phyloP scores from a whole-genome alignment of 2,113 vertebrate genomes.

The Polyodon spathula region DNA sequence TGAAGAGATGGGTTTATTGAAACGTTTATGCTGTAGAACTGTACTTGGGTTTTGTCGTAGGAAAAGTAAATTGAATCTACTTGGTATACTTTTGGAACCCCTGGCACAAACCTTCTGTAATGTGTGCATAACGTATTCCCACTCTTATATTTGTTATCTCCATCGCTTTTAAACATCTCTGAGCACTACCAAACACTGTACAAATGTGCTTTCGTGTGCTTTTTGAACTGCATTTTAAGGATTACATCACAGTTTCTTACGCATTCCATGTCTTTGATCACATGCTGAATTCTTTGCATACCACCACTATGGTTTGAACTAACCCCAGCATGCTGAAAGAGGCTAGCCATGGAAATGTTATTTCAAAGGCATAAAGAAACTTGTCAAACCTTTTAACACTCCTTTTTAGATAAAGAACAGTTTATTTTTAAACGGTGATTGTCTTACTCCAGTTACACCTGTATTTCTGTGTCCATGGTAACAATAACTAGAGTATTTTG shows the following conservation, averaged over 20 bases:
- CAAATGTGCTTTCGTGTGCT: neutral
- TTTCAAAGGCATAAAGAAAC: neutral
- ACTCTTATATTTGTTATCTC: no score
- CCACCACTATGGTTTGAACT: neutral
- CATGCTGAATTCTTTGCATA: neutral
- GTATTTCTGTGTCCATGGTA: no score
- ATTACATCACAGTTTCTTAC: neutral
- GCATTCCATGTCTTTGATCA: constrained; percentile 1
- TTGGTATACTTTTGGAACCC: no score
- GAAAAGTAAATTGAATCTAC: no score
- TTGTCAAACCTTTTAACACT: neutral
- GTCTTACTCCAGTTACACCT: neutral
- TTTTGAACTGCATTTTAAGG: neutral
- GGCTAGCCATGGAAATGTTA: neutral
- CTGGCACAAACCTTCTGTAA: no score
- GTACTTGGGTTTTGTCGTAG: no score
- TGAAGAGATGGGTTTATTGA: no score
- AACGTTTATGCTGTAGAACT: no score
- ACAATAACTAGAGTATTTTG: neutral
- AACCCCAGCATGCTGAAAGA: neutral
- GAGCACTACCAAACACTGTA: neutral
- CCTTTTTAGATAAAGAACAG: neutral
- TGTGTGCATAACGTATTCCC: no score
- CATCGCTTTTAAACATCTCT: no score
- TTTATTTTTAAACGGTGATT: neutral